Evolutionary conservation across 2,113 vertebrate genomes (phyloP).

Genomic region (Bagarius yarrelli): DNA sequence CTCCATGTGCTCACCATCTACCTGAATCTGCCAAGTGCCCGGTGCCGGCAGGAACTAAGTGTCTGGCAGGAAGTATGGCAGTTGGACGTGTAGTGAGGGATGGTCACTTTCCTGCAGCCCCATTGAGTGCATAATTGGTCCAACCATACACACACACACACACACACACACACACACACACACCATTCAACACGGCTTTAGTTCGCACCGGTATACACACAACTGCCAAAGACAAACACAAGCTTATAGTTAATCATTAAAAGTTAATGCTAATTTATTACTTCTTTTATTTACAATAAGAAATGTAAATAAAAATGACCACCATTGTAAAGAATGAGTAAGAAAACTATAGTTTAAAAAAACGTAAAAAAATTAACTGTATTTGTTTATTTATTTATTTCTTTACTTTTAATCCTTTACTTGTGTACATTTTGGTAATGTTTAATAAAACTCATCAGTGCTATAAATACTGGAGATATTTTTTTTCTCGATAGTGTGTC

Average conservation of each 20-base stretch:
- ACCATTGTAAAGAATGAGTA: too few species aligned
- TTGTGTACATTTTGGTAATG: too few species aligned
- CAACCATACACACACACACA: conserved; percentile 33
- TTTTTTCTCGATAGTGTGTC: too few species aligned
- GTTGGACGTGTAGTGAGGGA: conserved; percentile 36
- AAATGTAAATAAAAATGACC: too few species aligned
- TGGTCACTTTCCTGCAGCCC: conserved; percentile 47
- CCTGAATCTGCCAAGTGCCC: conserved; percentile 30
- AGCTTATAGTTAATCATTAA: background rate
- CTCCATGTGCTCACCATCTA: conserved; percentile 1
- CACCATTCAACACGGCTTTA: background rate
- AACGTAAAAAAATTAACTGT: too few species aligned
- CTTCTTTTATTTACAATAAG: too few species aligned
- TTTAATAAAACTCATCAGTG: too few species aligned
- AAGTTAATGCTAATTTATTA: too few species aligned
- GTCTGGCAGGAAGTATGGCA: conserved; percentile 49
- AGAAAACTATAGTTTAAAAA: too few species aligned
- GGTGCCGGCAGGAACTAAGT: conserved; percentile 27
- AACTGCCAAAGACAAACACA: conserved; percentile 19
- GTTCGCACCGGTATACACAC: background rate
- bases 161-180: conserved; percentile 25
- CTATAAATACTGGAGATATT: too few species aligned
- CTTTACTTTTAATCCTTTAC: too few species aligned
- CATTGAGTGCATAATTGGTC: conserved; percentile 25
- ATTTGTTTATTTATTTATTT: too few species aligned